Evolutionary conservation across 2,113 vertebrate species (phyloP).

Genomic region (Pomatorhinus ruficollis): DNA sequence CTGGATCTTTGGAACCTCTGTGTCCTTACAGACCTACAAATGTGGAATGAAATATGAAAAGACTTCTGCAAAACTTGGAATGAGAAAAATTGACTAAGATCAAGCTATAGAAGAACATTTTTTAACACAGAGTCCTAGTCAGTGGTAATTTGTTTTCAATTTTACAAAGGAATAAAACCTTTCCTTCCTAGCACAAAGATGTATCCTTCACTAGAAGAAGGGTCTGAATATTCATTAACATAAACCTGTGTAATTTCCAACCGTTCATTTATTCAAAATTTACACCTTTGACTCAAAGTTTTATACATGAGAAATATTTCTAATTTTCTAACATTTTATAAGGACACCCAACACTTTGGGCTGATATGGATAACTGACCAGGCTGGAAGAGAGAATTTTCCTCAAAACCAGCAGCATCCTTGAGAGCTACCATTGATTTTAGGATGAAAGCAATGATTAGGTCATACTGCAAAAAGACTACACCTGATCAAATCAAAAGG

Average conservation of each 20-base stretch:
- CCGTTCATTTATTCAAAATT: neutral
- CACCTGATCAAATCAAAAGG: neutral
- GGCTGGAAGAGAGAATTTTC: neutral
- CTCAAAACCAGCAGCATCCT: neutral
- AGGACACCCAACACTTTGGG: neutral
- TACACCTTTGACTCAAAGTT: neutral
- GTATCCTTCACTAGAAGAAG: neutral
- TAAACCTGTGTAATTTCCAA: neutral
- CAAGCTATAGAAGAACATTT: neutral
- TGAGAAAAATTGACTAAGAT: neutral
- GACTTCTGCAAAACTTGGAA: neutral
- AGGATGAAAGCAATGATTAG: neutral
- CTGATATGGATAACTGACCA: neutral
- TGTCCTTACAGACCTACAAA: neutral
- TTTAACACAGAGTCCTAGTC: neutral
- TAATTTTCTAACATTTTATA: neutral
- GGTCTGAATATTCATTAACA: neutral
- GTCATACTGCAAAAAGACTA: neutral
- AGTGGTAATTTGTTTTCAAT: neutral
- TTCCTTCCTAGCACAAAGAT: neutral
- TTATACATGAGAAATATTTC: neutral
- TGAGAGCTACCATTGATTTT: neutral
- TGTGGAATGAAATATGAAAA: neutral
- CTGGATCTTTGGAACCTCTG: neutral
- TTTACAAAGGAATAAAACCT: neutral